Percentiles rank a stretch among this genome's conserved stretches.
phyloP scores from a whole-genome alignment of 2,113 vertebrate species.

The Pleuronectes platessa region DNA sequence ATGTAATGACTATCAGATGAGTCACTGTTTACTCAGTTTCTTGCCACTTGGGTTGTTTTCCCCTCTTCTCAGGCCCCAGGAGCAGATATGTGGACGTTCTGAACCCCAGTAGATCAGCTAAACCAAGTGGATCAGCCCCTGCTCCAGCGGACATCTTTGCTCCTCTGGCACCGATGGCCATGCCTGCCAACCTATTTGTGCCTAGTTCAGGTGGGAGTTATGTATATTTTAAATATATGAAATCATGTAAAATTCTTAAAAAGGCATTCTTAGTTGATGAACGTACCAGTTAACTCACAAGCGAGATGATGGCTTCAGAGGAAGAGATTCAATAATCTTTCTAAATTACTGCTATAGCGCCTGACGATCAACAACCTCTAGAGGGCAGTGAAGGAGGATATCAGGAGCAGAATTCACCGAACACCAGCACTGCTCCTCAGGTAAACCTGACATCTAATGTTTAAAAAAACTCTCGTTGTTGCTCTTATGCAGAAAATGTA shows the following conservation, averaged over 20 bases:
- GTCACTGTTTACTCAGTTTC: not conserved
- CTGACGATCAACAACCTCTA: slow-evolving; percentile 83
- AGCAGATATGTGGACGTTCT: slow-evolving; percentile 93
- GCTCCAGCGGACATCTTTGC: slow-evolving; percentile 92
- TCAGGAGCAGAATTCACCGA: slow-evolving; percentile 74
- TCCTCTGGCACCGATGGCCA: slow-evolving; percentile 92
- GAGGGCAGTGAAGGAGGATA: slow-evolving; percentile 79
- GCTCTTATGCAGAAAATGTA: not conserved
- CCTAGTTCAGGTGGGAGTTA: slow-evolving; percentile 87
- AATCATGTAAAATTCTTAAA: not conserved
- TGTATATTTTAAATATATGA: not conserved
- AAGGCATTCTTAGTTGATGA: too few species aligned
- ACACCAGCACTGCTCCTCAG: slow-evolving; percentile 66
- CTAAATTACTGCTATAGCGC: slow-evolving; percentile 67
- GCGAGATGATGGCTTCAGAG: not conserved
- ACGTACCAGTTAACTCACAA: too few species aligned
- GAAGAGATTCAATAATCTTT: not conserved
- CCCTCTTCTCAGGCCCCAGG: slow-evolving; percentile 77
- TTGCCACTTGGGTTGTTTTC: slow-evolving; percentile 21
- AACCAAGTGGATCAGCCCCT: slow-evolving; percentile 75
- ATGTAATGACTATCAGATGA: too few species aligned
- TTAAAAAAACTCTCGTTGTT: not conserved
- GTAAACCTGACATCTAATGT: slow-evolving; percentile 38
- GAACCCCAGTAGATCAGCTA: slow-evolving; percentile 86
- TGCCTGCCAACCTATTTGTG: slow-evolving; percentile 89